Conservation (phyloP, 2,797 vertebrate genomes). For the Gambelia wislizenii region DNA sequence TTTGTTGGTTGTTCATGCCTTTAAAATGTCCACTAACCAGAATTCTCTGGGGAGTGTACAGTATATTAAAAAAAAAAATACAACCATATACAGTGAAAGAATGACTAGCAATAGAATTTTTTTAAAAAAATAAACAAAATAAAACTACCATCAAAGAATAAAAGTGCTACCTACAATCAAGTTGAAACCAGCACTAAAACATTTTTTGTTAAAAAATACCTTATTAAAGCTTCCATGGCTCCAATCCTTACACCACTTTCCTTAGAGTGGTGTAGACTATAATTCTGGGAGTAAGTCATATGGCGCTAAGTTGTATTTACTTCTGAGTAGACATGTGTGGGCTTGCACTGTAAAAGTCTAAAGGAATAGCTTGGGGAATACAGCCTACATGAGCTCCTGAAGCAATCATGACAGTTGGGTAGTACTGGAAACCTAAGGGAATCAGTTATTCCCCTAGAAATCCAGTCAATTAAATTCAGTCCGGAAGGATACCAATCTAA, state of each 20-base stretch:
- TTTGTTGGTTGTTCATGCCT: background rate
- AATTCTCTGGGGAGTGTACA: background rate
- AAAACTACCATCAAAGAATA: background rate
- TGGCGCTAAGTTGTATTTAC: background rate
- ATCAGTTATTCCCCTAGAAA: slow-evolving; percentile 64
- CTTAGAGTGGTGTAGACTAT: background rate
- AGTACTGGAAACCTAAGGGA: slow-evolving; percentile 56
- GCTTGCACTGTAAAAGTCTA: slow-evolving; percentile 28
- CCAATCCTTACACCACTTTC: background rate
- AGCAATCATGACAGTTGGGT: slow-evolving; percentile 62
- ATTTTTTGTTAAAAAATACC: background rate
- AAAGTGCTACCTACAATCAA: background rate
- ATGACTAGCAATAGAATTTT: background rate
- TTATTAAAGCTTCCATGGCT: slow-evolving; percentile 43
- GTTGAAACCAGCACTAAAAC: background rate
- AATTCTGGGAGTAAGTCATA: background rate
- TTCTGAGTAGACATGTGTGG: background rate
- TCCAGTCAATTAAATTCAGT: slow-evolving; percentile 81
- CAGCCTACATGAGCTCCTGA: slow-evolving; percentile 35
- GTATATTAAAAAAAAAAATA: background rate
- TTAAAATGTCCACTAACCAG: background rate
- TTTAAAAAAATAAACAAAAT: background rate
- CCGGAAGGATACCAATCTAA: slow-evolving; percentile 78
- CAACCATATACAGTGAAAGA: background rate
- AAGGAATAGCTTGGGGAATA: slow-evolving; percentile 55